Evolutionary conservation across 2,888 invertebrate genomes (phyloP), one percentile per base, ranked within the genome.

Genomic region (Cosmopolites sordidus): DNA sequence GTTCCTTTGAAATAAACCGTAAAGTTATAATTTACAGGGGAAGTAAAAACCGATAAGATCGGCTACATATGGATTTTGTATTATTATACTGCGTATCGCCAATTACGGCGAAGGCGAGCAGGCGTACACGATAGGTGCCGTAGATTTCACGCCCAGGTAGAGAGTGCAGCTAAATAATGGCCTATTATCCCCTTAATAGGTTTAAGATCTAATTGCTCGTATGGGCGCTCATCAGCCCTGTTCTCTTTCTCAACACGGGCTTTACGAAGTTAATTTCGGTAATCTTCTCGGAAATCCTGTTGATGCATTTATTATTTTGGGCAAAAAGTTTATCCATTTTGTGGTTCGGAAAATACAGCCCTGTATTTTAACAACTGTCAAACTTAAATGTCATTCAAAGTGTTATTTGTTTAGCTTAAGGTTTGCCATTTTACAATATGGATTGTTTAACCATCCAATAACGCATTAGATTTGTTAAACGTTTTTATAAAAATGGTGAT

Each of bases 121-220:
- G 33, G 33, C 33, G 33, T 33, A n/a, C 33, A 11, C 33, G 33
- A 33, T 33, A 33, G 33, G 33, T 33, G 33, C 12, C 33, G 33
- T 33, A 33, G 33, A 33, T 33, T 33, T 33, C 33, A 33, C 33
- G n/a, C 11, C 33, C 33, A 11, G 33, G 33, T 33, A 11, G 33
- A n/a, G 12, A 12, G n/a, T 33, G 33, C 33, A 33, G 33, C n/a
- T 33, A 33, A 33, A 33, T 33, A 33, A 33, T 33, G 33, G 33
- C n/a, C 33, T 33, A 33, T 33, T 33, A 33, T 33, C 12, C 33
- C 33, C 33, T 33, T 33, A 33, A 33, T 33, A 33, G 33, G 33
- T 12, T n/a, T 33, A 33, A 12, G 33, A 33, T 12, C 33, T 33
- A 33, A 33, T 33, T 33, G 33, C n/a, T 33, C 33, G 33, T 33